Conservation (phyloP, 2,797 vertebrate species). For the Perdix hodgsoniae region DNA sequence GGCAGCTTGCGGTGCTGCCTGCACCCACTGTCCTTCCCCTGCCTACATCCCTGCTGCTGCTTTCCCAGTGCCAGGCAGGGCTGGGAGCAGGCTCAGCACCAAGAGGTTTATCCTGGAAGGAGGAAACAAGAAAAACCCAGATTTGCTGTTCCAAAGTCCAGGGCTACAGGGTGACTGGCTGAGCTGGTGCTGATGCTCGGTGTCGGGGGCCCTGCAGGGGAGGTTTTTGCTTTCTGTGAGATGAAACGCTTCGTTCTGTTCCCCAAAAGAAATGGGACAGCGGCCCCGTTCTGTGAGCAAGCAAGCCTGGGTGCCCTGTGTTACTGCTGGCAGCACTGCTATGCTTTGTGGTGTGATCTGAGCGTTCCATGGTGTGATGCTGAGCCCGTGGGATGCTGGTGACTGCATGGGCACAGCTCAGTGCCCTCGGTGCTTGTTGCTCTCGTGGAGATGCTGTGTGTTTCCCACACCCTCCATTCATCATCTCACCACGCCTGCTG, state of each 20-base stretch:
- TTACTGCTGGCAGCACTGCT: not conserved
- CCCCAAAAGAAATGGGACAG: not conserved
- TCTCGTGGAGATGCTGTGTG: not conserved
- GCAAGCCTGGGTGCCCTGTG: not conserved
- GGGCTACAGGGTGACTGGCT: not conserved
- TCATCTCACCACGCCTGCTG: not conserved
- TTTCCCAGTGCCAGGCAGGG: not conserved
- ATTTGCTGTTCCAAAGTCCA: constrained; percentile 26
- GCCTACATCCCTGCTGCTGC: not conserved
- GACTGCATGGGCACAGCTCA: too few species aligned
- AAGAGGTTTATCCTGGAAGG: constrained; percentile 29
- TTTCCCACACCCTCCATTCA: not conserved
- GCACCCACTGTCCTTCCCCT: not conserved
- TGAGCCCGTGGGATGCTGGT: too few species aligned
- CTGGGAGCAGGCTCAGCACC: not conserved
- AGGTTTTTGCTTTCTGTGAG: not conserved
- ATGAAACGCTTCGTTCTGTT: not conserved
- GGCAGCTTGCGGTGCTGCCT: not conserved
- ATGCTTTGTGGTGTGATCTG: too few species aligned
- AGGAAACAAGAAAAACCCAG: not conserved
- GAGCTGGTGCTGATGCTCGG: not conserved
- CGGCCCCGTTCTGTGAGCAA: not conserved
- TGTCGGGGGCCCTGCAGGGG: not conserved
- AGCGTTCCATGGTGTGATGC: not conserved
- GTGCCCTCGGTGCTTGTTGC: rapidly evolving